Evolutionary conservation across 2,113 vertebrate genomes (phyloP), one percentile per base, ranked within the genome.

Genomic region (Engystomops pustulosus): DNA sequence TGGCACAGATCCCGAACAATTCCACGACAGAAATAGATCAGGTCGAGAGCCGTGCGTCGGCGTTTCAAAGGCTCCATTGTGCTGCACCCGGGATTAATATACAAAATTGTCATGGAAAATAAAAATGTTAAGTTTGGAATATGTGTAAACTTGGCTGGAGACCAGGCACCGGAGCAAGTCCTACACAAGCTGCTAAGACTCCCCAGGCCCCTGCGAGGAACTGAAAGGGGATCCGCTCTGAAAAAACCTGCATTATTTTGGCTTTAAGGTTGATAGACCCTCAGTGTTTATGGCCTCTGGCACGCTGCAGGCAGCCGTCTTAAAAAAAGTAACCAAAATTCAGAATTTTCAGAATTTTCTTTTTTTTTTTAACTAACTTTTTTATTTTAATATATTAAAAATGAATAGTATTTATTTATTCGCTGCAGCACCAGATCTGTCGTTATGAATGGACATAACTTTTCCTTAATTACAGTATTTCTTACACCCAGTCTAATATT

Each of bases 41-140:
- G 27, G 8, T 72, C 36, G 20, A 47, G 62, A 47, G 67, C 47
- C 49, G 23, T 36, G 41, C 69, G 38, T 75, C 23, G 70, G 51
- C 12, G 70, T 75, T 41, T 49, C 49, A 41, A 45, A 62, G 53
- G 51, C 71, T 49, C 32, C 71, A 41, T 83, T 74, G 80, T 82
- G 51, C 53, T n/a, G 69, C 14, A 17, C 81, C 27, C 81, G 7
- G 58, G 55, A 34, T 60, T 51, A 83, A 49, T 67, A 18, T 25
- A 14, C 55, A n/a, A 67, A 60, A 83, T 83, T 83, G 81, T 83
- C 71, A 76, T 83, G 81, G 71, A 83, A 83, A 76, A 76, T 75
- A 30, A 67, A 83, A 76, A 67, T 27, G 70, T 76, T 83, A 49
- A 30, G 62, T 83, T 83, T 83, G 70, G 53, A 76, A 51, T 41